phyloP scores from a whole-genome alignment of 2,888 invertebrate genomes.

The Melanchra persicariae region DNA sequence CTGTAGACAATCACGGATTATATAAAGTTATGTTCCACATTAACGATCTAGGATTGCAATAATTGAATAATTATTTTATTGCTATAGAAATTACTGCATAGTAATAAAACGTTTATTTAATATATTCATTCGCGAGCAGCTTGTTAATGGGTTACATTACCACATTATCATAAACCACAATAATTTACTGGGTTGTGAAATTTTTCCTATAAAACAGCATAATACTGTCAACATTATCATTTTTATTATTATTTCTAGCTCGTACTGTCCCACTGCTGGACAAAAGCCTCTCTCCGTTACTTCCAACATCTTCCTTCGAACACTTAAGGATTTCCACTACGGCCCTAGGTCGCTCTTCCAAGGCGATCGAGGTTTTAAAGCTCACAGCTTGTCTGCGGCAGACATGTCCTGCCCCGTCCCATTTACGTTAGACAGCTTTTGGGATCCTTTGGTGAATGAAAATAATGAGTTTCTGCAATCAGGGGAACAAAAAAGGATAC shows the following conservation, averaged over 20 bases:
- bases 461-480: conserved; percentile 54
- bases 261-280: no score
- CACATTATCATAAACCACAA: conserved; percentile 38
- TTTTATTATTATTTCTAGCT: no score
- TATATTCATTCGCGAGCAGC: conserved; percentile 41
- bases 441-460: conserved; percentile 24
- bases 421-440: no score
- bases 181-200: conserved; percentile 25
- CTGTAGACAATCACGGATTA: conserved; percentile 56
- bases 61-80: conserved; percentile 58
- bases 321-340: no score
- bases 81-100: conserved; percentile 45
- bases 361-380: no score
- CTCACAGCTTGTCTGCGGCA: no score
- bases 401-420: no score
- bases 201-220: conserved; percentile 34
- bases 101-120: conserved; percentile 50
- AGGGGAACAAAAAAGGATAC: conserved; percentile 50
- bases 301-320: no score
- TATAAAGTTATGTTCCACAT: conserved; percentile 43
- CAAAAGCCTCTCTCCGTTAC: no score
- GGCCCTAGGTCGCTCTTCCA: no score
- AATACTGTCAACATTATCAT: conserved; percentile 13
- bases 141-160: conserved; percentile 40
- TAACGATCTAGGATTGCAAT: conserved; percentile 45